Conservation (phyloP, 2,113 vertebrate genomes). For the Pelecanoides urinatrix region DNA sequence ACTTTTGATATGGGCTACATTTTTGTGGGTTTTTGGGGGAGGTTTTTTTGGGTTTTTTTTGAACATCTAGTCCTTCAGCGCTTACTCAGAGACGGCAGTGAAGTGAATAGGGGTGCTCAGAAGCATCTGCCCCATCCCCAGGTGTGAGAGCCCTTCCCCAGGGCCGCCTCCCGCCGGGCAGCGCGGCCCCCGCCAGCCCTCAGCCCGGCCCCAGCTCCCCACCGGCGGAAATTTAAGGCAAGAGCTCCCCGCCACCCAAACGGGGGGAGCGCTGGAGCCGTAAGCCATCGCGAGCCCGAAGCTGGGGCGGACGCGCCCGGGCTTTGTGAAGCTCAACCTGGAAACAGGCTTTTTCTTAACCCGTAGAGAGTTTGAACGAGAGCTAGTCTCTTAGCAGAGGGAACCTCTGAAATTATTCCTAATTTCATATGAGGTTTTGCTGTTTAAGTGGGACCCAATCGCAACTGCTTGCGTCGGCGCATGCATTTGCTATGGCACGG, state of each 20-base stretch:
- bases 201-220: not conserved
- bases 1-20: not conserved
- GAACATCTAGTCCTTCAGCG: too few relatives aligned
- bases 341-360: not conserved
- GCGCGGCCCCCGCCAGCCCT: not conserved
- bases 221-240: not conserved
- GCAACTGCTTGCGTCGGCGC: accelerated
- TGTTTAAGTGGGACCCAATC: not conserved
- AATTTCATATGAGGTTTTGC: not conserved
- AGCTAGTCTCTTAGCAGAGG: not conserved
- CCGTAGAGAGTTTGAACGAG: not conserved
- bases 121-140: not conserved
- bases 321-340: not conserved
- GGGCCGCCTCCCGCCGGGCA: not conserved
- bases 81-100: not conserved
- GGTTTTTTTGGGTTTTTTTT: too few relatives aligned
- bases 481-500: accelerated
- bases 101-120: accelerated
- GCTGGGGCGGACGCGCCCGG: accelerated
- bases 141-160: not conserved
- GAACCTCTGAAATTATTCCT: not conserved
- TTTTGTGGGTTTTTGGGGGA: too few relatives aligned
- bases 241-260: accelerated
- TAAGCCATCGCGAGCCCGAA: not conserved
- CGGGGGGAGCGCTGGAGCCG: not conserved